Evolutionary conservation across 2,888 invertebrate genomes (phyloP).

Genomic region (Drosophila anceps): DNA sequence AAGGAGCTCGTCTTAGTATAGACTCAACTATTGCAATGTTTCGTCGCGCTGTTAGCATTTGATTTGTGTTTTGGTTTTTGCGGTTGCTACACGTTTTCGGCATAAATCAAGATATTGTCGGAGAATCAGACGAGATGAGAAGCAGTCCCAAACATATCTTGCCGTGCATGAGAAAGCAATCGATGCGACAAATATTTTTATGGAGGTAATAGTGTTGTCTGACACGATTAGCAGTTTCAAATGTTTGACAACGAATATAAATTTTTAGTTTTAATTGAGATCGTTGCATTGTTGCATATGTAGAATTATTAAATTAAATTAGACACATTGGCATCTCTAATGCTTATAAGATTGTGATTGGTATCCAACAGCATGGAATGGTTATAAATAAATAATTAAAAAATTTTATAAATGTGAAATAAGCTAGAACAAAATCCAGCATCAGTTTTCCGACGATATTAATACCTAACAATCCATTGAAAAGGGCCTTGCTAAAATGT

Average conservation of each 20-base stretch:
- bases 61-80: constrained; percentile 80
- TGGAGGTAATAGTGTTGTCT: constrained; percentile 85
- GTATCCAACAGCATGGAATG: background rate
- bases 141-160: constrained; percentile 26
- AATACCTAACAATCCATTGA: too few relatives aligned
- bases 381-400: background rate
- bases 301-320: constrained; percentile 11
- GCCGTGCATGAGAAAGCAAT: constrained; percentile 28
- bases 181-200: constrained; percentile 83
- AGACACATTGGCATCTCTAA: background rate
- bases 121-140: constrained; percentile 53
- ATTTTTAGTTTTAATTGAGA: constrained; percentile 18
- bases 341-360: background rate
- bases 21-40: constrained; percentile 72
- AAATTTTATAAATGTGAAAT: background rate
- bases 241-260: constrained; percentile 77
- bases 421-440: background rate
- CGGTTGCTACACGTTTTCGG: constrained; percentile 61
- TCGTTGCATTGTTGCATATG: constrained; percentile 20
- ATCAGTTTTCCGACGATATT: too few relatives aligned
- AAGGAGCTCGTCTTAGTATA: constrained; percentile 36
- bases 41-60: constrained; percentile 82
- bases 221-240: constrained; percentile 84
- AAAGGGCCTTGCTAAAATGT: too few relatives aligned
- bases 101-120: constrained; percentile 83